Evolutionary conservation across 1,140 invertebrate genomes (phyloP), one percentile per base, ranked within the genome.

Genomic region (Caenorhabditis tropicalis): DNA sequence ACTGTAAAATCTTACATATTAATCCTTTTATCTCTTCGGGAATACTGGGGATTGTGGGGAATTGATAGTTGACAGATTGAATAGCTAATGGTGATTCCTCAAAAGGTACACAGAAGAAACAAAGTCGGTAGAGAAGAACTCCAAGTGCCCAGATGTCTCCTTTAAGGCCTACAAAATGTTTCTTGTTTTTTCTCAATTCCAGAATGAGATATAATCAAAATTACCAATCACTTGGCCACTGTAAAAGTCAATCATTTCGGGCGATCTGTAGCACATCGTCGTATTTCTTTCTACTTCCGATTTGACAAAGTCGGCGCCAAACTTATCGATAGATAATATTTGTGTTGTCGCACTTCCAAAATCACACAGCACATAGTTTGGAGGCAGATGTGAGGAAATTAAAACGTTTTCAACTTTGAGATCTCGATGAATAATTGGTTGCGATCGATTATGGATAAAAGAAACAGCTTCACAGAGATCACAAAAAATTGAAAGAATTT

Each of bases 221-320:
- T 94, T 96, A n/a, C 95, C 95, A 82, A 98, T 96, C 27, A 94
- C 92, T 92, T 95, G 95, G 29, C 95, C 95, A 87, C 93, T 94
- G 92, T 97, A 98, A 87, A 98, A 93, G 92, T 98, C 96, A 36
- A 98, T 94, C 96, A 98, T 98, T 93, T 98, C 96, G 27, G 96
- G 96, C 21, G 96, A 94, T 88, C 96, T 94, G 92, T 98, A 98
- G 60, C 95, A 95, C 21, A 98, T 92, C 0, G 96, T 98, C 5
- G 96, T 98, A 91, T 98, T 97, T 90, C 92, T 93, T 92, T 96
- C 95, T 86, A 98, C 95, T 93, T 98, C 96, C 89, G 98, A 96
- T 91, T 97, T 95, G 10, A 87, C 81, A 56, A 24, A 84, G 24
- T 48, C 53, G 16, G 79, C 39, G n/a, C 82, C 60, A 33, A 56